Evolutionary conservation across 2,797 vertebrate genomes (phyloP), one percentile per base, ranked within the genome.

Genomic region (Gymnodraco acuticeps): DNA sequence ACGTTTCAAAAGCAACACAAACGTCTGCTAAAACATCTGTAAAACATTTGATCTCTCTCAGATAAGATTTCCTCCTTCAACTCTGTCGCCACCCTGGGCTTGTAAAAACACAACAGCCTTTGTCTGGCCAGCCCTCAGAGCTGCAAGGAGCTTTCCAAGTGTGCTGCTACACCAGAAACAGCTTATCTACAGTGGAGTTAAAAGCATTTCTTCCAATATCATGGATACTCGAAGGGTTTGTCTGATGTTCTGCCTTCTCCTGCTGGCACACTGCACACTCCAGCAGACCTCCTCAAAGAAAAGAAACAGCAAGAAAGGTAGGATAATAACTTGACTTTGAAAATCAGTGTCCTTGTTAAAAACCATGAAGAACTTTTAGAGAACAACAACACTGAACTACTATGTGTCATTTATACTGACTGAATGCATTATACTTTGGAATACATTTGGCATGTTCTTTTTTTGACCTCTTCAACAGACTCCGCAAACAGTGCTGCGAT

Each of bases 261-360:
- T 94, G 82, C 79, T 97, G 72, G 64, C 82, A 42, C 90, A 89
- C 4, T 14, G 88, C 79, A 84, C 95, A 0, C 0, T 70, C 0
- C 95, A 97, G 88, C 77, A 96, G 55, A 93, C 77, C 10, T 56
- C 90, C 0, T 66, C 93, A 0, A 93, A 87, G 82, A 94, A 54
- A 68, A 92, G 64, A 67, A 91, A 70, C 3, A 83, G 81, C 67
- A 97, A 94, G 89, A 98, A 96, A 96, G 97, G 98, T 98, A 96
- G 54, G 88, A 31, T 31, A 6, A 55, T 58, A 19, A n/a, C 51
- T 23, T 53, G 17, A 54, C 4, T 27, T 14, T 52, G 17, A 15
- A 50, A 50, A 41, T 5, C 3, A 23, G 23, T 23, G 4, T 27
- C 12, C 15, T 70, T 75, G 33, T 20, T 17, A 9, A 27, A 38